These are phyloP conservation scores for Stenoptilia bipunctidactyla DNA, from an alignment of 2,888 invertebrate species.

Conservation along the genomic window DNA sequence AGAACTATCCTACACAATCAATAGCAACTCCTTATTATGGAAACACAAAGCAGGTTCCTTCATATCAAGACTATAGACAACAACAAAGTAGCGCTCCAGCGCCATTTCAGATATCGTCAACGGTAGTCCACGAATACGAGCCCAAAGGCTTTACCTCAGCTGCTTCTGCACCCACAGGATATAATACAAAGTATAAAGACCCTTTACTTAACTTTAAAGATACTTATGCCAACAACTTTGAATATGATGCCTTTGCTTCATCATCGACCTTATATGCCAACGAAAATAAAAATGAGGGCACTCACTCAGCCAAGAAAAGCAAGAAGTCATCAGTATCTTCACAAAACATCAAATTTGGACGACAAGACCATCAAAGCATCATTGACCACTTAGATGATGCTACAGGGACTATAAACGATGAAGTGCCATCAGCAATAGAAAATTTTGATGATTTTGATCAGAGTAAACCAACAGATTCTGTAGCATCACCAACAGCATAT, in stretches of 20 bases:
- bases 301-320: slow-evolving; percentile 28
- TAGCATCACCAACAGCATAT: slow-evolving; percentile 31
- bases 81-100: slow-evolving; percentile 33
- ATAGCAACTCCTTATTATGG: slow-evolving; percentile 17
- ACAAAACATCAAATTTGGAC: slow-evolving; percentile 55
- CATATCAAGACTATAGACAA: slow-evolving; percentile 26
- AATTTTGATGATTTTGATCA: slow-evolving; percentile 30
- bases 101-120: slow-evolving; percentile 47
- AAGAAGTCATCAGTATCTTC: slow-evolving; percentile 58
- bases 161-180: slow-evolving; percentile 21
- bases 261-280: slow-evolving; percentile 38
- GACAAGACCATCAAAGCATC: slow-evolving; percentile 42
- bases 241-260: slow-evolving; percentile 46
- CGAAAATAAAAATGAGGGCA: slow-evolving; percentile 31
- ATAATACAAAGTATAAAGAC: slow-evolving; percentile 35
- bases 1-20: neutral
- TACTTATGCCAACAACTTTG: slow-evolving; percentile 40
- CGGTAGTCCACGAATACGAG: slow-evolving; percentile 50
- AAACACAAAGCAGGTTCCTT: slow-evolving; percentile 21
- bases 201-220: slow-evolving; percentile 39
- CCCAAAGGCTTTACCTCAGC: slow-evolving; percentile 23
- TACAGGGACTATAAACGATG: slow-evolving; percentile 23
- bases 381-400: slow-evolving; percentile 40
- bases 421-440: slow-evolving; percentile 31
- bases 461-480: slow-evolving; percentile 22